Conservation (phyloP, 37 sponge, comb jelly and placozoan species). For the Corticium candelabrum region DNA sequence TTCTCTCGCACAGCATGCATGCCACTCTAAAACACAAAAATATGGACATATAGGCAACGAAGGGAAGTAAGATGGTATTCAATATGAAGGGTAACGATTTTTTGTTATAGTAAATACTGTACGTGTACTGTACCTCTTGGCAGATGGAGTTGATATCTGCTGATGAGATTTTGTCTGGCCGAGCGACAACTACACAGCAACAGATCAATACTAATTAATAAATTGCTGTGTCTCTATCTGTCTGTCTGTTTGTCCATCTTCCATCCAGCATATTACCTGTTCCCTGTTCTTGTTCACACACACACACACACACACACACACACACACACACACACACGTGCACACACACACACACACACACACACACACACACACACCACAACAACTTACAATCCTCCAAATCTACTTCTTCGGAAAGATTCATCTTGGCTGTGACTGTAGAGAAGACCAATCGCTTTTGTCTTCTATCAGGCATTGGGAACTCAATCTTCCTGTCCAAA, state of each 20-base stretch:
- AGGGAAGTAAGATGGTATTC: too few relatives aligned
- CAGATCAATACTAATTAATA: background rate
- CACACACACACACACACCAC: too few relatives aligned
- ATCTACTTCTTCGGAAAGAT: constrained; percentile 98
- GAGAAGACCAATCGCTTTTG: constrained; percentile 92
- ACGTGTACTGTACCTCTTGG: too few relatives aligned
- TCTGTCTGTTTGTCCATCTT: too few relatives aligned
- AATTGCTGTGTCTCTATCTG: too few relatives aligned
- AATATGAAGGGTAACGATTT: background rate
- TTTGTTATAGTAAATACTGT: too few relatives aligned
- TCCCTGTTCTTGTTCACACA: background rate
- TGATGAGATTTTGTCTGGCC: constrained; percentile 94
- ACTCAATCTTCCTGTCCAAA: constrained; percentile 95
- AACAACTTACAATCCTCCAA: constrained; percentile 82
- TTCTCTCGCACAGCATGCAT: constrained; percentile 98
- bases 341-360: background rate
- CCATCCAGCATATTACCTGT: too few relatives aligned
- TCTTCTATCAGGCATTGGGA: constrained; percentile 92
- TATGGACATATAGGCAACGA: background rate
- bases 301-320: constrained; percentile 1
- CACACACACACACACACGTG: background rate
- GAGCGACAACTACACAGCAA: constrained; percentile 62
- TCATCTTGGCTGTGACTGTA: constrained; percentile 92
- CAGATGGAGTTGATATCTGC: constrained; percentile 99
- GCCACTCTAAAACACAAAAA: constrained; percentile 47